Evolutionary conservation across 2,888 invertebrate species (phyloP).

Genomic region (Boloria euphrosyne): DNA sequence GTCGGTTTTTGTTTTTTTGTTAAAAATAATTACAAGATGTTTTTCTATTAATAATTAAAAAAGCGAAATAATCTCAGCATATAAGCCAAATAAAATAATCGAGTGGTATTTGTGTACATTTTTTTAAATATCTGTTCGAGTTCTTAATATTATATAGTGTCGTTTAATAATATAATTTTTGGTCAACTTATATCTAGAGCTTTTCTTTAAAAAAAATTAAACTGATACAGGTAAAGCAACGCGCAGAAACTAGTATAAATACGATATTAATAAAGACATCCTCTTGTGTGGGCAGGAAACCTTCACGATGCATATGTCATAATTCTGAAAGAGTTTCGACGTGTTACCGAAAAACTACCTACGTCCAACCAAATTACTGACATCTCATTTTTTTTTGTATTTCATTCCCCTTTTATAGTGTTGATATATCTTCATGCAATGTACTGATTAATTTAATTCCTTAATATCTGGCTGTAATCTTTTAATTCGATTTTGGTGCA

Average conservation of each 20-base stretch:
- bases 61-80: too few relatives aligned
- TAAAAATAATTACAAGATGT: too few relatives aligned
- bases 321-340: slow-evolving; percentile 44
- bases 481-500: slow-evolving; percentile 25
- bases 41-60: too few relatives aligned
- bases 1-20: too few relatives aligned
- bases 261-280: slow-evolving; percentile 2
- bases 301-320: slow-evolving; percentile 47
- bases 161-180: too few relatives aligned
- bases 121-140: too few relatives aligned
- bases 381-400: slow-evolving; percentile 36
- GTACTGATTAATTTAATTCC: slow-evolving; percentile 27
- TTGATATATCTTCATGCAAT: slow-evolving; percentile 19
- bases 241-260: neutral
- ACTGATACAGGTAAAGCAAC: neutral
- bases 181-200: too few relatives aligned
- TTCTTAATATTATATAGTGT: too few relatives aligned
- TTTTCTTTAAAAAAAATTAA: neutral
- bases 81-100: too few relatives aligned
- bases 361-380: slow-evolving; percentile 46
- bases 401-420: neutral
- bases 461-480: slow-evolving; percentile 23
- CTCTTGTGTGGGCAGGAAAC: slow-evolving; percentile 38
- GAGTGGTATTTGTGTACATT: too few relatives aligned
- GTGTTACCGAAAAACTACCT: slow-evolving; percentile 29